Evolutionary conservation across 2,888 invertebrate genomes (phyloP).

Genomic region (Tetragonula carbonaria): DNA sequence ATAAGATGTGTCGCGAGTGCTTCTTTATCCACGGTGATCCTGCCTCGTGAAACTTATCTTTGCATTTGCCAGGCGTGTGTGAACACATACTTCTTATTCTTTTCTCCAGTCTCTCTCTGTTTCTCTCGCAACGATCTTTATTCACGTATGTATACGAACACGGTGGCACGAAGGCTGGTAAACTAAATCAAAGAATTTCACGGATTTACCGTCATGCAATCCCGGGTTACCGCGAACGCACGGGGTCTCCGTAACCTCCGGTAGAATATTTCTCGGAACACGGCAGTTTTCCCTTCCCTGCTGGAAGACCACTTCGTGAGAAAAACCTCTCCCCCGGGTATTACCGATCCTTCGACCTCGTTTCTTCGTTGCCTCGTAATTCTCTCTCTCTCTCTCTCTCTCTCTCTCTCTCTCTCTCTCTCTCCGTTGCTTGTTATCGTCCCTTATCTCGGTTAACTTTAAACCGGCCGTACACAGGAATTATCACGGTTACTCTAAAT

Average conservation of each 20-base stretch:
- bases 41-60: slow-evolving; percentile 68
- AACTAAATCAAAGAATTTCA: slow-evolving; percentile 76
- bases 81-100: slow-evolving; percentile 19
- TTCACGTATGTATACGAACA: slow-evolving; percentile 20
- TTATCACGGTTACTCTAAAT: slow-evolving; percentile 62
- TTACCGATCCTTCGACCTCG: slow-evolving; percentile 72
- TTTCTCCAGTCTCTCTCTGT: background rate
- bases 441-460: slow-evolving; percentile 72
- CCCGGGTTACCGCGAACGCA: slow-evolving; percentile 67
- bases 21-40: slow-evolving; percentile 71
- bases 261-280: slow-evolving; percentile 66
- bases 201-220: slow-evolving; percentile 75
- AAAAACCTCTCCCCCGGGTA: slow-evolving; percentile 70
- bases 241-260: slow-evolving; percentile 62
- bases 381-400: slow-evolving; percentile 69
- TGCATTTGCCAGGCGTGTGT: slow-evolving; percentile 64
- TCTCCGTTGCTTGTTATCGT: slow-evolving; percentile 69
- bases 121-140: background rate
- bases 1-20: slow-evolving; percentile 73
- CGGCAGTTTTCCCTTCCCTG: slow-evolving; percentile 54
- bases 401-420: slow-evolving; percentile 68
- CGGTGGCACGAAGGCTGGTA: slow-evolving; percentile 47
- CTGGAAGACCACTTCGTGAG: slow-evolving; percentile 62
- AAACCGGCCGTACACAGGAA: slow-evolving; percentile 63
- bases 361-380: slow-evolving; percentile 68